Base-by-base conservation (phyloP, 2,888 invertebrate species). In the Sycophila texana region DNA sequence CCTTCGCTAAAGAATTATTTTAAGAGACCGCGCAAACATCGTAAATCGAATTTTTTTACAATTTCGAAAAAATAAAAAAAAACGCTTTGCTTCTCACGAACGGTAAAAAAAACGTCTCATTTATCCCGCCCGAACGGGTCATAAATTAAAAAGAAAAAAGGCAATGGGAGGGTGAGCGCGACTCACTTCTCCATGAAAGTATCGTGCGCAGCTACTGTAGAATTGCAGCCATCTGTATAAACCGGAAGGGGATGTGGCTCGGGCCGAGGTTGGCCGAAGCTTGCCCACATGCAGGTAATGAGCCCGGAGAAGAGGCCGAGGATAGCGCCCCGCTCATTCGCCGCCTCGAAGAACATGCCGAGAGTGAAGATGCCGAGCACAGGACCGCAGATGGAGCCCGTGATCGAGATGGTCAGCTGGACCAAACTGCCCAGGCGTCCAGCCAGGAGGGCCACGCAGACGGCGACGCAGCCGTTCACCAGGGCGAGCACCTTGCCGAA, bases 301-400 rank as follows among this genome's bases (percentile, higher is more conserved):
- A 89, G 61, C 0, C 86, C 84, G 0, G 83, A 22, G 1, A 85
- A 2, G 3, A 84, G 82, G 0, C 89, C 90, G 20, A 84, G 71
- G 1, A 89, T 77, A 0, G 89, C 87, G 0, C 89, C 89, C 1
- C 55, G 82, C 72, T 90, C 88, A 88, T 97, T 97, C 10, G 96
- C 95, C 92, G 93, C 94, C 1, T 97, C 97, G 86, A 96, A 94
- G 83, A 96, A 94, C 93, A 98, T 96, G 81, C 98, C 98, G 4
- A 98, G 92, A 0, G 95, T 94, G 88, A 97, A 98, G 0, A 97
- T 92, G 0, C 97, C 98, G 10, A 98, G 91, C 1, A 96, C 94
- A 0, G 97, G 95, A 0, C 97, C 97, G 12, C 96, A 96, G 55
- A 96, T 94, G 90, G 97, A 94, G 1, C 97, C 97, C 87, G 96